Percentiles rank a stretch among this genome's conserved stretches.
Evolutionary conservation across 2,797 vertebrate genomes (phyloP).

Genomic region (Australoheros facetus): DNA sequence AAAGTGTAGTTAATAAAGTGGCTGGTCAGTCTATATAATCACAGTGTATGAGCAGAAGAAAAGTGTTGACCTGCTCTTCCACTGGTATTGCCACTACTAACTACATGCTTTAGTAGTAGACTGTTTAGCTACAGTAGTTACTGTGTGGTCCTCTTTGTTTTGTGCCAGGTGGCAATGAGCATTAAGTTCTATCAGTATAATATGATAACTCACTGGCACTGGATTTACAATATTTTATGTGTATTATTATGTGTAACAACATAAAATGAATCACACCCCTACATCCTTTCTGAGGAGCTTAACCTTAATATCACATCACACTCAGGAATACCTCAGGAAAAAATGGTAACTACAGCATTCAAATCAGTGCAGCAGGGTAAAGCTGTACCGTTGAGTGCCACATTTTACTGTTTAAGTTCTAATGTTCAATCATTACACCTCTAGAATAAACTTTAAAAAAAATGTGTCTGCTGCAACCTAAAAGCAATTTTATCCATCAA

Average conservation of each 20-base stretch:
- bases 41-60: not conserved
- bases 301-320: not conserved
- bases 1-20: not conserved
- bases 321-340: not conserved
- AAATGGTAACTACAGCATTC: not conserved
- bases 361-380: not conserved
- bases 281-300: not conserved
- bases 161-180: not conserved
- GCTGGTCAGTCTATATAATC: not conserved
- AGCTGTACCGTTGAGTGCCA: not conserved
- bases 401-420: not conserved
- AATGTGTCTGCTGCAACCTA: not conserved
- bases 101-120: not conserved
- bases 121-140: not conserved
- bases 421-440: not conserved
- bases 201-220: not conserved
- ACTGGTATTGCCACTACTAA: not conserved
- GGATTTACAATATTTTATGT: not conserved
- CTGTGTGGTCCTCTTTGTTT: not conserved
- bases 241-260: no score
- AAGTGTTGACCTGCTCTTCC: not conserved
- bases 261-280: not conserved
- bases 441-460: conserved; percentile 16
- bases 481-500: not conserved
- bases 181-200: not conserved